phyloP scores from a whole-genome alignment of 2,113 vertebrate species.

The Hemibagrus wyckioides region DNA sequence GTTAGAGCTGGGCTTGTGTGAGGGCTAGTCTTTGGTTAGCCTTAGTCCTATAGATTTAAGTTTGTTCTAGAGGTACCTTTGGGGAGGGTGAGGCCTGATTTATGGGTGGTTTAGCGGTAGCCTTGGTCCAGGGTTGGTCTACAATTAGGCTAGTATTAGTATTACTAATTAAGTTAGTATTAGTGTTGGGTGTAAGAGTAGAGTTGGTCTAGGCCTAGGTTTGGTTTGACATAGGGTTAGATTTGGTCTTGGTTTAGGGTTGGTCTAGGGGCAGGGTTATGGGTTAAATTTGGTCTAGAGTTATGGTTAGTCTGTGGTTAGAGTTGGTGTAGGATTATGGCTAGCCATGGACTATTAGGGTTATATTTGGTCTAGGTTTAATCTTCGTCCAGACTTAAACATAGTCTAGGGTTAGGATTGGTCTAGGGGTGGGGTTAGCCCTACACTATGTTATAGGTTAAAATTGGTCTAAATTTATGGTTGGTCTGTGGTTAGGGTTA shows the following conservation, averaged over 20 bases:
- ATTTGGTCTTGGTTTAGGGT: neutral
- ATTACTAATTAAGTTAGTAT: no score
- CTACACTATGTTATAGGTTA: no score
- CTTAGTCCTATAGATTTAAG: neutral
- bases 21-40: neutral
- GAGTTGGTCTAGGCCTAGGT: neutral
- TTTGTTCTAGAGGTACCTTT: neutral
- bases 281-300: neutral
- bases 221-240: neutral
- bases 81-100: neutral
- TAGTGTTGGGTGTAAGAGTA: neutral
- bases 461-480: neutral
- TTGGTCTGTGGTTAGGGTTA: no score
- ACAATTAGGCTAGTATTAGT: neutral
- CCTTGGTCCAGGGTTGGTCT: neutral
- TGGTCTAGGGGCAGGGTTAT: neutral
- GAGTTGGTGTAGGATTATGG: neutral
- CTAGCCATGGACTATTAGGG: neutral
- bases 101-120: neutral
- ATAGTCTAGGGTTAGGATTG: neutral
- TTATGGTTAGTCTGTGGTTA: neutral
- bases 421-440: neutral
- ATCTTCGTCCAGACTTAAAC: neutral
- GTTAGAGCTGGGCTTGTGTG: neutral
- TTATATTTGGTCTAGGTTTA: neutral